Evolutionary conservation across 2,888 invertebrate species (phyloP), one percentile per base, ranked within the genome.

Genomic region (Aphidius colemani): DNA sequence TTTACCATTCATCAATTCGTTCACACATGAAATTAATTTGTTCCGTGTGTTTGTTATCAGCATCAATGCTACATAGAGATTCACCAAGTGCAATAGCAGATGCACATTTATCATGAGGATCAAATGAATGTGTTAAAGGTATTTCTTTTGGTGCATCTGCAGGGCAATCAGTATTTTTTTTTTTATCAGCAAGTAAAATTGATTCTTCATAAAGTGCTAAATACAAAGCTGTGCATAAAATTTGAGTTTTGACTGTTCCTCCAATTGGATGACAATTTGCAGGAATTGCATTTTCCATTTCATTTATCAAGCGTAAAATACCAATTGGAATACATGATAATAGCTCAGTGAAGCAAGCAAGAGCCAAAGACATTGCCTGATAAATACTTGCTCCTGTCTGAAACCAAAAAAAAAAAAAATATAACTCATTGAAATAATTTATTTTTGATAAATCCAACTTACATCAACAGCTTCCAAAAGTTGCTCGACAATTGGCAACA

Each of bases 331-430:
- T 75, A 71, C 90, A 90, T 71, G 89, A 89, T 79, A 90, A 86
- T 10, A 90, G 84, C 72, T 92, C 88, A 1, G 88, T 86, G 67
- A 92, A 85, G 75, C 90, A 90, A 0, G 88, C 88, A 30, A 93
- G 82, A 13, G 90, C 88, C 65, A 93, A 84, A 0, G 90, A 89
- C 89, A 91, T 92, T 10, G 91, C 88, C 84, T 92, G 92, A 79
- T 91, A 92, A 87, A 91, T 91, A 69, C 90, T 91, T 13, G 92
- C 91, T 0, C 91, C 92, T 7, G 88, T 88, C 82, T 89, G 30
- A 3, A 69, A 57, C 7, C 1, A 57, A 57, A 5, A 13, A 49
- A 87, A 51, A 53, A 8, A 58, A 18, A 30, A 10, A 53, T 45
- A 50, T 44, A n/a, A 8, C 8, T 10, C 4, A 10, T 43, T 48